Evolutionary conservation across 2,888 invertebrate genomes (phyloP).

Genomic region (Tenthredo mesomela): DNA sequence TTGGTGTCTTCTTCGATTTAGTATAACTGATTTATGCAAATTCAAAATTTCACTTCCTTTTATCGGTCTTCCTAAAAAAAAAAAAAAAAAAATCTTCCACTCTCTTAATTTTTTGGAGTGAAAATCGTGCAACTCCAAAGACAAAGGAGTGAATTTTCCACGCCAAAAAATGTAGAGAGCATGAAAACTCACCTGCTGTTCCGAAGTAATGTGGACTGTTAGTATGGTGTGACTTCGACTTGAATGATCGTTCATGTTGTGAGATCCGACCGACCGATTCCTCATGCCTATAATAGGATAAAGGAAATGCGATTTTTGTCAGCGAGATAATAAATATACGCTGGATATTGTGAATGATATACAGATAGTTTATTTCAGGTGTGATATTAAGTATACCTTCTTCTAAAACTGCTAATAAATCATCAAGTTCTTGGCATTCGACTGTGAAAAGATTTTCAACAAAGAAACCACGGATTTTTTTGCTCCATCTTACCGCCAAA

Average conservation of each 20-base stretch:
- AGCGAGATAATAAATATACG: neutral
- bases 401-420: conserved; percentile 94
- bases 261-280: conserved; percentile 93
- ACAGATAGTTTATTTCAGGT: neutral
- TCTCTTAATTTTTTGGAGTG: too few relatives aligned
- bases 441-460: conserved; percentile 98
- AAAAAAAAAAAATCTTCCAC: too few relatives aligned
- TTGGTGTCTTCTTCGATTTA: neutral
- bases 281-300: conserved; percentile 88
- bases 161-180: too few relatives aligned
- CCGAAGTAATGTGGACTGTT: conserved; percentile 94
- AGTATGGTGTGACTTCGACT: conserved; percentile 95
- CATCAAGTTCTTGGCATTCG: conserved; percentile 95
- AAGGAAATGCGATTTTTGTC: neutral
- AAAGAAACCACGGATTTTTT: conserved; percentile 95
- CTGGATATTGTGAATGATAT: neutral
- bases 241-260: conserved; percentile 96
- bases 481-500: conserved; percentile 95
- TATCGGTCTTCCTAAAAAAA: neutral
- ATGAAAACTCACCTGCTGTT: conserved; percentile 83
- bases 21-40: neutral
- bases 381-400: conserved; percentile 86
- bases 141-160: too few relatives aligned
- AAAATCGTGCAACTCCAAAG: too few relatives aligned
- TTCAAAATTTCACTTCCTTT: neutral